Evolutionary conservation across 2,888 invertebrate species (phyloP), one percentile per base, ranked within the genome.

Genomic region (Eupithecia vulgata): DNA sequence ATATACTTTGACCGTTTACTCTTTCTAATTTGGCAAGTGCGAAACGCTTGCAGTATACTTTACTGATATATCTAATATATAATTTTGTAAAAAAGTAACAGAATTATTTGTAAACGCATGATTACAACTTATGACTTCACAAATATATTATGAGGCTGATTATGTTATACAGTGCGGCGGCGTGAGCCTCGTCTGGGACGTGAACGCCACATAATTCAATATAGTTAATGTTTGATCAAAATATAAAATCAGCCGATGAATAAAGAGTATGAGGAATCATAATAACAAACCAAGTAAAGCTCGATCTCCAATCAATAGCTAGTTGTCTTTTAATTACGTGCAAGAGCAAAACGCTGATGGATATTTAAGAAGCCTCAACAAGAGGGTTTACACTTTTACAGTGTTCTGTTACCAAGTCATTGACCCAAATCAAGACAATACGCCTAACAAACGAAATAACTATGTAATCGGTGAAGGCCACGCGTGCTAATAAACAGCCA

Each of bases 391-490:
- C 12, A 57, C n/a, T n/a, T n/a, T n/a, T n/a, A n/a, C n/a, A n/a
- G n/a, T n/a, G 21, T 48, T 7, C 21, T 13, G 21, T 25, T 25
- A 13, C 57, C 21, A 57, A 57, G 57, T 25, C 61, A 61, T 34
- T 61, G 61, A 34, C 61, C 61, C 34, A 34, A 61, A 61, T 61
- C 30, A 34, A n/a, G 64, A 64, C 35, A 34, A 30, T 37, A 64
- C 34, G 37, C 17, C 12, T 37, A 17, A 68, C 37, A 40, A 59
- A 57, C 52, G n/a, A 21, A 35, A 37, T 37, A 67, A 35, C 48
- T 67, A 67, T 35, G 68, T 59, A 40, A 68, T 37, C 59, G 25
- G 34, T 67, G 67, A 68, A 68, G 59, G 68, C 34, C 59, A 25
- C 57, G 5, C 61, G 61, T 40, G 64, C 35, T 40, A 40, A 65